These are phyloP conservation scores for Ictidomys tridecemlineatus DNA, from an alignment of 2,113 vertebrate species.

Conservation along the genomic window DNA sequence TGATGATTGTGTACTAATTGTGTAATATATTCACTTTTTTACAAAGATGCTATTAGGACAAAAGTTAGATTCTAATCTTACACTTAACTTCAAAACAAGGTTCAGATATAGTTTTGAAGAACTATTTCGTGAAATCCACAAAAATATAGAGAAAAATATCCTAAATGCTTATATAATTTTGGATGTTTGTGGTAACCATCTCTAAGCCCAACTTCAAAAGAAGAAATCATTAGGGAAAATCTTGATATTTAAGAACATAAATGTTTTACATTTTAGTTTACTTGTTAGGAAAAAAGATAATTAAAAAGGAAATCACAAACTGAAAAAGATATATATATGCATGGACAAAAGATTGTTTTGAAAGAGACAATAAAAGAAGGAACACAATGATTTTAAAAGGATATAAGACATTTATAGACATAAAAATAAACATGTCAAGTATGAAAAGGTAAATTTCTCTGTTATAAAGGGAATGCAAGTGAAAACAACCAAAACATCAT, in stretches of 20 bases:
- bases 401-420: background rate
- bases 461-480: background rate
- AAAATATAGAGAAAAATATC: conserved; percentile 8
- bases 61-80: background rate
- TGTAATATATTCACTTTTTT: background rate
- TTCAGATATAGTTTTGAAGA: conserved; percentile 16
- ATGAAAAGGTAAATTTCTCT: background rate
- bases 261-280: background rate
- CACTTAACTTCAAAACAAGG: conserved; percentile 1
- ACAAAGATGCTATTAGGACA: background rate
- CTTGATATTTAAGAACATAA: background rate
- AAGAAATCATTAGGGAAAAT: background rate
- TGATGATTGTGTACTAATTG: background rate
- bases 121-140: background rate
- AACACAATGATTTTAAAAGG: background rate
- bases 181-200: background rate
- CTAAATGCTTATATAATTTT: background rate
- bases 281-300: background rate
- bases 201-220: background rate
- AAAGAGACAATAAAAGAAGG: background rate
- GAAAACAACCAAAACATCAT: background rate
- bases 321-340: background rate
- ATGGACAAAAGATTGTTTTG: background rate
- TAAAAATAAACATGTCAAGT: background rate
- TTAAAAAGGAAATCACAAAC: background rate